Percentiles rank a stretch among this genome's conserved stretches.
Conservation (phyloP, 2,797 vertebrate species). For the Lindbergichthys nudifrons region DNA sequence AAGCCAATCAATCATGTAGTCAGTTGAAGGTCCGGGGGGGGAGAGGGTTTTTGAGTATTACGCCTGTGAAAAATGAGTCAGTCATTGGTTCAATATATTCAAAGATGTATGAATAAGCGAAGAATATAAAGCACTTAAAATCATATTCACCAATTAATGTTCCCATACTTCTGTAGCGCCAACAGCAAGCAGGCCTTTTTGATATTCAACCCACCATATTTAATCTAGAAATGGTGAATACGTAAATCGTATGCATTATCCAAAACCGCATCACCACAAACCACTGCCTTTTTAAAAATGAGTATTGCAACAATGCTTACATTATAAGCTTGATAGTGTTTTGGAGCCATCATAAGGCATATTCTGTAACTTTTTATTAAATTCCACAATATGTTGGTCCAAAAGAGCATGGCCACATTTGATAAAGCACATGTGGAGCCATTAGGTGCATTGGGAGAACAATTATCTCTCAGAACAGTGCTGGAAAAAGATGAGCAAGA, state of each 20-base stretch:
- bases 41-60: neutral
- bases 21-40: no score
- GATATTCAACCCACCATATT: no score
- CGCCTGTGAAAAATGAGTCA: neutral
- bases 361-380: conserved; percentile 14
- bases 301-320: neutral
- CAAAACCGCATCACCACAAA: neutral
- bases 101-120: neutral
- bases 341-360: neutral
- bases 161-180: neutral
- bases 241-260: neutral
- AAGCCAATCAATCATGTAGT: no score
- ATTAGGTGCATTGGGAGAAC: conserved; percentile 41
- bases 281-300: no score
- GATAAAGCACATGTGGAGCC: conserved; percentile 48
- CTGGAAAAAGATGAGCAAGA: conserved; percentile 45
- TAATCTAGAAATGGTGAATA: no score
- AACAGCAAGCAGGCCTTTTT: neutral
- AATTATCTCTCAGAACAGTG: conserved; percentile 38
- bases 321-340: neutral
- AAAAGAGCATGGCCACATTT: conserved; percentile 33
- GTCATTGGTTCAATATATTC: neutral
- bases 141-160: neutral
- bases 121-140: neutral
- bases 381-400: conserved; percentile 26